phyloP scores from a whole-genome alignment of 2,113 vertebrate genomes.

The Aramus guarauna region DNA sequence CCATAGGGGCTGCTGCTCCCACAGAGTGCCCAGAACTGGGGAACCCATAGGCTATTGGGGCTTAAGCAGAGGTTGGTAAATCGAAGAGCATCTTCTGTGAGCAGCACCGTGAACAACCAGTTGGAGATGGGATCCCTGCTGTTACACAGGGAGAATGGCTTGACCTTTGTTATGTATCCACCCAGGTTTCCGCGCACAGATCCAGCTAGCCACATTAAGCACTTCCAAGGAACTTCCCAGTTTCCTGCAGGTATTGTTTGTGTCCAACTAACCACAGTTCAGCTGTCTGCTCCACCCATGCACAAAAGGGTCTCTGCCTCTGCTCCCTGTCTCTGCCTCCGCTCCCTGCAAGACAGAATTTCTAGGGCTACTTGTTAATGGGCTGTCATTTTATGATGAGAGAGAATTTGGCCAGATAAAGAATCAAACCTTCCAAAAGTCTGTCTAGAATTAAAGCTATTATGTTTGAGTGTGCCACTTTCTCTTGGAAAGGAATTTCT shows the following conservation, averaged over 20 bases:
- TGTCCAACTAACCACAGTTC: accelerated
- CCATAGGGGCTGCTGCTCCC: not conserved
- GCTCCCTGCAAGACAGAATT: not conserved
- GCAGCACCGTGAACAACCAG: too few species aligned
- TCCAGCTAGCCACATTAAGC: not conserved
- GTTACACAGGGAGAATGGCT: not conserved
- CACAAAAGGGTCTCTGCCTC: too few species aligned
- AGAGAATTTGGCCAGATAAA: not conserved
- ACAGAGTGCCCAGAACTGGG: too few species aligned
- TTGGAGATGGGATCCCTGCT: not conserved
- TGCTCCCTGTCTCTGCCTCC: accelerated
- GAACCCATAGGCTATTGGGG: not conserved
- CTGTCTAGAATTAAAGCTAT: not conserved
- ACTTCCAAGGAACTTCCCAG: not conserved
- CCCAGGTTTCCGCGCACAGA: not conserved
- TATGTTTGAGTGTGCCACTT: not conserved
- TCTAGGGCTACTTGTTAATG: not conserved
- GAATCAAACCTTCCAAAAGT: not conserved
- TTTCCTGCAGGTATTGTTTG: not conserved
- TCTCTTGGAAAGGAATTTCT: not conserved
- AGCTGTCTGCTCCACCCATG: not conserved
- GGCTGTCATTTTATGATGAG: not conserved
- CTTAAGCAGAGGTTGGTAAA: not conserved
- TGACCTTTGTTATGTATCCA: not conserved
- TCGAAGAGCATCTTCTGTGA: not conserved